phyloP scores from a whole-genome alignment of 2,113 vertebrate species.

The Cyanoramphus novaezelandiae region DNA sequence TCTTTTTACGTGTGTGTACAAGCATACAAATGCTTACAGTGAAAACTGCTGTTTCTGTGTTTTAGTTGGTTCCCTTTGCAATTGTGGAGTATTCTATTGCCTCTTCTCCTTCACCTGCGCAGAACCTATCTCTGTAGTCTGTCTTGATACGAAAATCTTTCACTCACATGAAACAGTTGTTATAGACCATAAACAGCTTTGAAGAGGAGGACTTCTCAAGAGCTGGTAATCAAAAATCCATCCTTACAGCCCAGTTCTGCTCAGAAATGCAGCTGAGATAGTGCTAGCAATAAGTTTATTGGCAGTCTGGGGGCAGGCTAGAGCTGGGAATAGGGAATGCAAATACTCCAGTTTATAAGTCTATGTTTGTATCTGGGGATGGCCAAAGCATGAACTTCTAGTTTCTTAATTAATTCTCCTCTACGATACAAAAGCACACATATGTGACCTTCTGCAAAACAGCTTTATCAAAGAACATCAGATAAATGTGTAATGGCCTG shows the following conservation, averaged over 20 bases:
- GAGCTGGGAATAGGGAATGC: not conserved
- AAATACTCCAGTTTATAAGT: not conserved
- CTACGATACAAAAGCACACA: not conserved
- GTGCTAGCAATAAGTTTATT: not conserved
- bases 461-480: conserved; percentile 11
- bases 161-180: not conserved
- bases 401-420: conserved; percentile 26
- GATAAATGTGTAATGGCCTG: not conserved
- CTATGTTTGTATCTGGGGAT: not conserved
- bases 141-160: not conserved
- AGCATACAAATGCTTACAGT: not conserved
- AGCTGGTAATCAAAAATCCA: not conserved
- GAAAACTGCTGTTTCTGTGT: not conserved
- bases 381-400: not conserved
- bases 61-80: not conserved
- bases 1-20: not conserved
- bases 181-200: not conserved
- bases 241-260: not conserved
- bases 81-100: not conserved
- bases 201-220: not conserved
- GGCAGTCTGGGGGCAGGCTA: not conserved
- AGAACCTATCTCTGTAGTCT: not conserved
- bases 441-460: conserved; percentile 1
- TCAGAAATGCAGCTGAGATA: not conserved
- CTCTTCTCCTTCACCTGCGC: not conserved